These are phyloP conservation scores for Diploptera punctata DNA, from an alignment of 2,888 invertebrate species.

Conservation along the genomic window DNA sequence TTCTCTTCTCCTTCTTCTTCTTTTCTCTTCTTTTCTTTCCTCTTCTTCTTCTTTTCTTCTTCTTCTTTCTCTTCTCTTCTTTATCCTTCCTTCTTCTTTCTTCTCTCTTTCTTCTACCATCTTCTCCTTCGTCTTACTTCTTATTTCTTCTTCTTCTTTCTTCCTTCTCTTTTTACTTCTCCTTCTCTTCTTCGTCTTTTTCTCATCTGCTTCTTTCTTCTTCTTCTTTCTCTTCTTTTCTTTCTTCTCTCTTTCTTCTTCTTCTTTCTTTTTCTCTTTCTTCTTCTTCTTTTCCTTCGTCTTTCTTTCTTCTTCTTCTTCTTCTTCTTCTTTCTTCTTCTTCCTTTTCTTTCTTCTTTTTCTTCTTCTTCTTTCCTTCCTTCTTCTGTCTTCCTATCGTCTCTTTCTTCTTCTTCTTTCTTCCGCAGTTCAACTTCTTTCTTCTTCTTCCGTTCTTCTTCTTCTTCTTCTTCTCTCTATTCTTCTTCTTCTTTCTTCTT, in stretches of 20 bases:
- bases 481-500: neutral
- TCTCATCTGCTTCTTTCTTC: neutral
- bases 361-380: neutral
- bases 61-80: too few relatives aligned
- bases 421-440: neutral
- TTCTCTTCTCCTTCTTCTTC: too few relatives aligned
- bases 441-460: neutral
- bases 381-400: too few relatives aligned
- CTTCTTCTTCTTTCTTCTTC: neutral
- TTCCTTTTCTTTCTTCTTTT: neutral
- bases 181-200: neutral
- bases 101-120: too few relatives aligned
- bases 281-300: neutral
- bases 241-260: neutral
- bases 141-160: neutral
- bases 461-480: neutral
- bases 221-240: neutral
- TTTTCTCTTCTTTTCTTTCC: too few relatives aligned
- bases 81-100: too few relatives aligned
- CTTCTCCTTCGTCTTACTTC: too few relatives aligned
- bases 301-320: neutral
- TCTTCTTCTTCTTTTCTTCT: too few relatives aligned
- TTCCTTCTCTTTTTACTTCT: neutral
- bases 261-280: neutral
- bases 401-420: neutral